phyloP scores from a whole-genome alignment of 2,888 invertebrate genomes.

The Dugesia japonica region DNA sequence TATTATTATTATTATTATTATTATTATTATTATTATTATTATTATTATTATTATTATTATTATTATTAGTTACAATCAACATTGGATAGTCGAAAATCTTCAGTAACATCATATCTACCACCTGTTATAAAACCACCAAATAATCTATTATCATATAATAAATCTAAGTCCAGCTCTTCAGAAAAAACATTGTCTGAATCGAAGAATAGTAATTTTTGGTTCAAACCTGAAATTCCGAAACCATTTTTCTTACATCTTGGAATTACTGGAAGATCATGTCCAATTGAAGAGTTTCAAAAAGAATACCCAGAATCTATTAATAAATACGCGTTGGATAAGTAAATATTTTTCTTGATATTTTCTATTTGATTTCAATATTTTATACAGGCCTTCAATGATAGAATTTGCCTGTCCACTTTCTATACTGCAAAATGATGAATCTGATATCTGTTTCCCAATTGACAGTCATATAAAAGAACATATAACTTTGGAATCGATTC shows the following conservation, averaged over 20 bases:
- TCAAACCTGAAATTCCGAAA: conserved; percentile 41
- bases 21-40: too few species aligned
- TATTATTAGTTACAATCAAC: not conserved
- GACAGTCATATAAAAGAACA: not conserved
- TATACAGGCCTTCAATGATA: not conserved
- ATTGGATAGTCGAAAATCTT: not conserved
- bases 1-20: too few species aligned
- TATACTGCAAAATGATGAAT: not conserved
- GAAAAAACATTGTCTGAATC: not conserved
- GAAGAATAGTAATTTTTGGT: not conserved
- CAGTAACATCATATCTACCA: not conserved
- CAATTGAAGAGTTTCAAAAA: conserved; percentile 42
- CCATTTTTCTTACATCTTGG: conserved; percentile 46
- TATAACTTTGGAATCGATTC: not conserved
- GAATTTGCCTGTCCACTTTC: not conserved
- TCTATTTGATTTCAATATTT: too few species aligned
- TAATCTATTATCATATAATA: not conserved
- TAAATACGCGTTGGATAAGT: not conserved
- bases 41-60: not conserved
- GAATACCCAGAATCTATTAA: conserved; percentile 40
- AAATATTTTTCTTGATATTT: too few species aligned
- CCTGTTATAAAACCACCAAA: not conserved
- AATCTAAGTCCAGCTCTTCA: not conserved
- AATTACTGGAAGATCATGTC: conserved; percentile 45
- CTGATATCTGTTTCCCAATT: conserved; percentile 36